phyloP scores from a whole-genome alignment of 2,113 vertebrate species.

The Bos javanicus region DNA sequence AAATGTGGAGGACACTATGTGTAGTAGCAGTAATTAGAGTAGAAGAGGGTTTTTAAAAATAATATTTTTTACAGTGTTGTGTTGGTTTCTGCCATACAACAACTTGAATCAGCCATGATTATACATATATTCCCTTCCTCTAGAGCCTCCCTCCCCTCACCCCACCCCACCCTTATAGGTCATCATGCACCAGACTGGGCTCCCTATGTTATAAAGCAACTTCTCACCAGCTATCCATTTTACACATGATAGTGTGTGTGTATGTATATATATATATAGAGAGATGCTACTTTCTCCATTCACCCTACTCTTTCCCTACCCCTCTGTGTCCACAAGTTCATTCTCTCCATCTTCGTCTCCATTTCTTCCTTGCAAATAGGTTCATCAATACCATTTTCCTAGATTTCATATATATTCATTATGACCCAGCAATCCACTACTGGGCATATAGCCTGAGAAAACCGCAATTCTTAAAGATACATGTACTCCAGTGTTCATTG shows the following conservation, averaged over 20 bases:
- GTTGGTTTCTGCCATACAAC: neutral
- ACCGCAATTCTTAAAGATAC: neutral
- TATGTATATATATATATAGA: neutral
- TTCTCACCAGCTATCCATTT: too few relatives aligned
- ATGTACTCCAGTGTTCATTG: neutral
- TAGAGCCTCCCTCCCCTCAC: neutral
- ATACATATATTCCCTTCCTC: neutral
- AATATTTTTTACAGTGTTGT: neutral
- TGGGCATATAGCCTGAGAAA: neutral
- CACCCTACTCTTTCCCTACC: neutral
- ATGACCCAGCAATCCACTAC: neutral
- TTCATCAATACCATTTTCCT: neutral
- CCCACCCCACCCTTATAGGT: too few relatives aligned
- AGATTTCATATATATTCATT: neutral
- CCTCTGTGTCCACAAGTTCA: neutral
- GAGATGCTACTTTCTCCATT: neutral
- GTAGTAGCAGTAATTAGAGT: too few relatives aligned
- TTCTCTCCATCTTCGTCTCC: neutral
- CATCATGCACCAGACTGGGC: too few relatives aligned
- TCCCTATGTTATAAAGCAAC: too few relatives aligned
- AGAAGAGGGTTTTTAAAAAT: neutral
- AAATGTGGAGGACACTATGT: neutral
- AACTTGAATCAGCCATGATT: neutral
- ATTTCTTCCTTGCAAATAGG: neutral
- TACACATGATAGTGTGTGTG: too few relatives aligned